Conservation (phyloP, 2,113 vertebrate species). For the Syrmaticus mikado region DNA sequence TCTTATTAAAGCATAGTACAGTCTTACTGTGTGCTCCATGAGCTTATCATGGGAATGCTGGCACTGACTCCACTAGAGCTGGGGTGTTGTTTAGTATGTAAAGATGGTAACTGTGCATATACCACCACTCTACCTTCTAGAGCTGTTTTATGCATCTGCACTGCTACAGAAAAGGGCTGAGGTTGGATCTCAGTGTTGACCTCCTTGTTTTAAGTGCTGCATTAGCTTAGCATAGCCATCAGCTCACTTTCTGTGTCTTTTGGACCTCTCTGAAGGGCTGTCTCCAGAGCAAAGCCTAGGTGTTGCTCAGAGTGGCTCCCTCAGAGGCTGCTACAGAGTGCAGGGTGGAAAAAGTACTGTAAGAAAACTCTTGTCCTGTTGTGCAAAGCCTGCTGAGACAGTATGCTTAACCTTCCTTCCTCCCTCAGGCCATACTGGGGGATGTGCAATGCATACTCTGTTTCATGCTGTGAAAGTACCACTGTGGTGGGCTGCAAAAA, state of each 20-base stretch:
- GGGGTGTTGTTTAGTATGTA: not conserved
- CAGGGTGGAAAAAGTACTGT: not conserved
- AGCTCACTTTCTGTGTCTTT: not conserved
- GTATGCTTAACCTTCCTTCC: not conserved
- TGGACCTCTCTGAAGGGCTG: not conserved
- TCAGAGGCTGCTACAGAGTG: not conserved
- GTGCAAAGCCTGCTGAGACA: not conserved
- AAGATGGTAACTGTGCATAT: not conserved
- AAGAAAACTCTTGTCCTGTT: not conserved
- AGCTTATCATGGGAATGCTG: not conserved
- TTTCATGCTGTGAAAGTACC: not conserved
- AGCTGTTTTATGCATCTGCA: not conserved
- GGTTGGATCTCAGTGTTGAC: not conserved
- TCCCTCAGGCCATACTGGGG: slow-evolving; percentile 16
- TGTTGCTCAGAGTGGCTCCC: not conserved
- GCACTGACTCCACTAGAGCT: not conserved
- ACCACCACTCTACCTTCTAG: not conserved
- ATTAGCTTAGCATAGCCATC: not conserved
- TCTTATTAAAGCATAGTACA: not conserved
- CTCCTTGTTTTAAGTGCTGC: not conserved
- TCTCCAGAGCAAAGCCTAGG: not conserved
- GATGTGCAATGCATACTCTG: not conserved
- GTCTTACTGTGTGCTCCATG: not conserved
- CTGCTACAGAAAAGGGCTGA: not conserved
- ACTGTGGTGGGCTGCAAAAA: not conserved